Evolutionary conservation across 2,888 invertebrate species (phyloP).

Genomic region (Athetis lepigone): DNA sequence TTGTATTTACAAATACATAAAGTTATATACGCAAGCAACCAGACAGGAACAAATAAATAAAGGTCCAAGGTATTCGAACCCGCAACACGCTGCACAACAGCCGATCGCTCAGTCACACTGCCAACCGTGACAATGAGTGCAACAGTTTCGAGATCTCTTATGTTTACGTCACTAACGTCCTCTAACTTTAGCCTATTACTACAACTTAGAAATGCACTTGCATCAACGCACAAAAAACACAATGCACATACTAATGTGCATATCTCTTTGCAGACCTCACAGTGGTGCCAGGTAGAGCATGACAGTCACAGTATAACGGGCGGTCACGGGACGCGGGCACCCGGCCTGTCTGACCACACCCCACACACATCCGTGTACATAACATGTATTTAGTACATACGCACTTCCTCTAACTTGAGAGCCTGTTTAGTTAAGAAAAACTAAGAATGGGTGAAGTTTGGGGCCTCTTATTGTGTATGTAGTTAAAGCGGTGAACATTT

Average conservation of each 20-base stretch:
- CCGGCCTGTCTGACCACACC: constrained; percentile 45
- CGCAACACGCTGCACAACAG: too few species aligned
- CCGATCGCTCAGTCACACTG: too few species aligned
- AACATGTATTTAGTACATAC: constrained; percentile 17
- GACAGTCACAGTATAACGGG: constrained; percentile 48
- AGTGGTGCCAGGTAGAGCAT: constrained; percentile 53
- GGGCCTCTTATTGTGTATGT: neutral
- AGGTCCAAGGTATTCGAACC: too few species aligned
- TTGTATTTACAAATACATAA: too few species aligned
- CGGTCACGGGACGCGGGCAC: constrained; percentile 53
- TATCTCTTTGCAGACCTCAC: constrained; percentile 10
- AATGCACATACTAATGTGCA: neutral
- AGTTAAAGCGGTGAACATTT: neutral
- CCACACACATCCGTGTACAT: constrained; percentile 44
- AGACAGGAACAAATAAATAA: too few species aligned
- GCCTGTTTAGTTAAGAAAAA: neutral
- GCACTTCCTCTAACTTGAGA: neutral
- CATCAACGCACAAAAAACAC: neutral
- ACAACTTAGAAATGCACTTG: neutral
- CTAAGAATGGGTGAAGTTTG: neutral
- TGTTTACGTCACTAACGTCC: too few species aligned
- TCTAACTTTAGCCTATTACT: too few species aligned
- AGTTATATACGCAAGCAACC: too few species aligned
- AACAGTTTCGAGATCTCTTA: too few species aligned
- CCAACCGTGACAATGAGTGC: too few species aligned